Evolutionary conservation across 1,140 invertebrate species (phyloP), one percentile per base, ranked within the genome.

Genomic region (Pomacea maculata): DNA sequence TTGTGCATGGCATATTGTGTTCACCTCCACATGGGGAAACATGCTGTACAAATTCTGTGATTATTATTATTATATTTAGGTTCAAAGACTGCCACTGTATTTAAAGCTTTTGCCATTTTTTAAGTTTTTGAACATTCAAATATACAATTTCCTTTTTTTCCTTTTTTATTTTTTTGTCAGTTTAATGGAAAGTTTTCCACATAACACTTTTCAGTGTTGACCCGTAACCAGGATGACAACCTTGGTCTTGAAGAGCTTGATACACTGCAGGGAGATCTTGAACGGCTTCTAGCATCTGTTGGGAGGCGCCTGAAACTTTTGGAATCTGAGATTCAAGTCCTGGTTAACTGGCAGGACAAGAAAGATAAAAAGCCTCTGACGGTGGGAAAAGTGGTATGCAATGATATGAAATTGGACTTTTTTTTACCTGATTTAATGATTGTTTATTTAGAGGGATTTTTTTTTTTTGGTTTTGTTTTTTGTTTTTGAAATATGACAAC

Each of bases 191-290:
- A 25, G 68, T 45, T 70, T 61, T 21, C 19, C 45, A 19, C 83
- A 14, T 55, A 54, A 57, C 25, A 80, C 54, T 34, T 52, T 45
- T 57, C 88, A 90, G 94, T 95, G 73, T 85, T 95, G 54, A 91
- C 92, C 68, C 92, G 94, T 25, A 87, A 92, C 61, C 86, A 92
- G n/a, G 94, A 94, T 64, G 94, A 95, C 79, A 93, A 93, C 63
- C 92, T 96, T 34, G 84, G 83, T 11, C 82, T 95, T 90, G 96
- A 97, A 83, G 96, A 98, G 89, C 91, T 98, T 19, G 96, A 98
- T 89, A 93, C 93, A 1, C 91, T 98, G 17, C 97, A 98, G 88
- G 88, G 95, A 68, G 97, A 98, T 89, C 90, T 98, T n/a, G 97
- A 98, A 91, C 94, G 94, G 67, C 90, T 98, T 55, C 92, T 97